These are phyloP conservation scores for Phalacrocorax brasilianus DNA, from an alignment of 2,113 vertebrate genomes.

Conservation along the genomic window DNA sequence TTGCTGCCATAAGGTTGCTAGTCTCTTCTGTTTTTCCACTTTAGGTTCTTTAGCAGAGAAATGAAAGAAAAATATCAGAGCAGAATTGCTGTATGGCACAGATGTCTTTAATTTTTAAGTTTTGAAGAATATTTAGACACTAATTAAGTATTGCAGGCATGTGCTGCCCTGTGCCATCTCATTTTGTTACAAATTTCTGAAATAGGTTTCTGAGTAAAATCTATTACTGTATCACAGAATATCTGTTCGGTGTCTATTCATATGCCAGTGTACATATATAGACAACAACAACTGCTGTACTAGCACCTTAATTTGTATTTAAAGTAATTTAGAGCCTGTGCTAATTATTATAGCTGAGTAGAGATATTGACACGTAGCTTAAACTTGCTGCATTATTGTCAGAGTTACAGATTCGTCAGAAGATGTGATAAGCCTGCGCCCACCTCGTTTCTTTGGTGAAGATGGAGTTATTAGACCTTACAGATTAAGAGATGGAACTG, in stretches of 20 bases:
- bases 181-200: no score
- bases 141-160: neutral
- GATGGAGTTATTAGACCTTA: conserved; percentile 96
- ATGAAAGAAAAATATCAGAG: neutral
- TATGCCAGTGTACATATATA: neutral
- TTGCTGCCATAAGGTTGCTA: neutral
- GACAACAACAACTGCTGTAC: neutral
- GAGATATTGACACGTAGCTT: neutral
- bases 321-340: neutral
- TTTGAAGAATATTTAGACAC: neutral
- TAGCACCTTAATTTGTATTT: neutral
- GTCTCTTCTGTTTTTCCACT: neutral
- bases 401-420: conserved; percentile 91
- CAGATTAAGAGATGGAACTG: conserved; percentile 88
- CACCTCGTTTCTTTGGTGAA: conserved; percentile 92
- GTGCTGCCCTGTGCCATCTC: neutral
- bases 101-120: neutral
- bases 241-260: neutral
- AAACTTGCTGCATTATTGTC: neutral
- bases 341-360: neutral
- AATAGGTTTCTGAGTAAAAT: no score
- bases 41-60: neutral
- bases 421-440: conserved; percentile 87
- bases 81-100: neutral
- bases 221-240: no score